phyloP scores from a whole-genome alignment of 2,888 invertebrate genomes.

The Pseudococcus jackbeardsleyi region DNA sequence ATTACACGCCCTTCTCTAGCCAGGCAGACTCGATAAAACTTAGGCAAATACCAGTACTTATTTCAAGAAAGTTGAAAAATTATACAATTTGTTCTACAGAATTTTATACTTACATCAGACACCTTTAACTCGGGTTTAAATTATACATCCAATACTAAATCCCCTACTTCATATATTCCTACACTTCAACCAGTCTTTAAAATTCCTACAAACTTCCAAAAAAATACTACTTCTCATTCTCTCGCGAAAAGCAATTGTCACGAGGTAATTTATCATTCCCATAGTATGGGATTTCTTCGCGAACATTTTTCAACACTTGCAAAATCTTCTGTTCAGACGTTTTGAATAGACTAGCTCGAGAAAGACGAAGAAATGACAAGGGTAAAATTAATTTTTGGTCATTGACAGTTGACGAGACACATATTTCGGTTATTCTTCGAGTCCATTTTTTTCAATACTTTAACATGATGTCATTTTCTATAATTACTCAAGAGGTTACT shows the following conservation, averaged over 20 bases:
- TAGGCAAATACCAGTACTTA: neutral
- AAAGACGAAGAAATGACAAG: neutral
- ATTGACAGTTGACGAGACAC: neutral
- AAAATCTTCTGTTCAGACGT: neutral
- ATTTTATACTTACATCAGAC: neutral
- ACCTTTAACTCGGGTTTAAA: neutral
- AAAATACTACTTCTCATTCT: neutral
- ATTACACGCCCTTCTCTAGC: neutral
- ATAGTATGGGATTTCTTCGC: neutral
- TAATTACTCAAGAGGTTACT: constrained; percentile 42
- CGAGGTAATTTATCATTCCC: neutral
- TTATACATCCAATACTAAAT: neutral
- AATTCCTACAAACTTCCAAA: neutral
- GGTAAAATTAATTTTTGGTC: constrained; percentile 24
- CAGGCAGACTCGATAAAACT: neutral
- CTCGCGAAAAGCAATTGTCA: neutral
- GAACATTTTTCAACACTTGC: constrained; percentile 23
- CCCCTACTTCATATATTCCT: neutral
- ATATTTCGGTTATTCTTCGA: neutral
- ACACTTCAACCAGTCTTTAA: neutral
- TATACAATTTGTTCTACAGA: neutral
- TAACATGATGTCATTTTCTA: constrained; percentile 19
- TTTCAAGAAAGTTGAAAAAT: constrained; percentile 17
- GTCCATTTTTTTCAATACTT: neutral
- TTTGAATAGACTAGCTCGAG: neutral